Base-by-base conservation (phyloP, 2,888 invertebrate genomes). In the Molanna angustata region DNA sequence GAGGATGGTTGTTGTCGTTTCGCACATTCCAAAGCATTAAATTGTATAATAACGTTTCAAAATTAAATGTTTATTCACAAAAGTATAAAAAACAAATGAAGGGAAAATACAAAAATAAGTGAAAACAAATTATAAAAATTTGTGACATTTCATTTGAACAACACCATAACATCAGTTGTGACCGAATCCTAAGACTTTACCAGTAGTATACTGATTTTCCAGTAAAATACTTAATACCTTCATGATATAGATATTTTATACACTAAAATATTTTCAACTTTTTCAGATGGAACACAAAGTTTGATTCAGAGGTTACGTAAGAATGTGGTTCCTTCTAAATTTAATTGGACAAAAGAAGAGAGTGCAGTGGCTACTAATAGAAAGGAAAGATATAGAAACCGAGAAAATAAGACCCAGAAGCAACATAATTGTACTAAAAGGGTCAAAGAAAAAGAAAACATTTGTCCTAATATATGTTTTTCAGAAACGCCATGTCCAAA, bases 281-380 rank as follows among this genome's bases (percentile, higher is more conserved):
- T 35, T 35, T 35, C 35, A 35, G 35, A 11, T 35, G 35, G 35
- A 35, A 35, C 35, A 35, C 6, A n/a, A 11, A 35, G 35, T 35
- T 35, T 35, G 35, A 13, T 35, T 35, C 35, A 35, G 35, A 35
- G 35, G 35, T 13, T 35, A 13, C 35, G 35, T n/a, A 35, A 35
- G 13, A 35, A 35, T 35, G 35, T 35, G 13, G 35, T n/a, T 27
- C 35, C 13, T 35, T 35, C 35, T 35, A 35, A 35, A 35, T 35
- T 35, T 35, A 11, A 35, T 35, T 35, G 35, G 35, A 35, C 35
- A 35, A 35, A 35, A 14, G 13, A 35, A 35, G 35, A 35, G 13
- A 35, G 9, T 13, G 13, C 35, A 35, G 7, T 35, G 35, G 35
- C 35, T 9, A n/a, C 13, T 11, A 35, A 35, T 14, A 35, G 35